Percentiles rank a stretch among this genome's conserved stretches.
phyloP scores from a whole-genome alignment of 1,140 invertebrate species.

The Solenopsis fugax region DNA sequence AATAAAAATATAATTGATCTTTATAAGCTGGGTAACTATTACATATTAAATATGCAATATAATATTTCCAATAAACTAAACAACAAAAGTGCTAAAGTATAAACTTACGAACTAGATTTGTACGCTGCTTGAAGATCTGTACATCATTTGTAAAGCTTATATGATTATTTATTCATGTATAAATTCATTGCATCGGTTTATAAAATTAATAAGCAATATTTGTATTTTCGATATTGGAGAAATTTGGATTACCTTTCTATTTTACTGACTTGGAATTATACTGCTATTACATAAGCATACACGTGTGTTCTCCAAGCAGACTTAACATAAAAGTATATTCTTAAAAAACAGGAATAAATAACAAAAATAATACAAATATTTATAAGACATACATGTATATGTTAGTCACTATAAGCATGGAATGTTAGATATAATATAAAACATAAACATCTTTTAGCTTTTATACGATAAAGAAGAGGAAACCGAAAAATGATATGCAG shows the following conservation, averaged over 20 bases:
- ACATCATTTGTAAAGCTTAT: conserved; percentile 56
- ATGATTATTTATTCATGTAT: conserved; percentile 12
- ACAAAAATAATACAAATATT: conserved; percentile 73
- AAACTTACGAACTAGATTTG: conserved; percentile 76
- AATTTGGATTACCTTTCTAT: neutral
- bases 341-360: conserved; percentile 71
- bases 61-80: conserved; percentile 64
- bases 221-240: neutral
- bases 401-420: conserved; percentile 76
- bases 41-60: conserved; percentile 68
- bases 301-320: conserved; percentile 60
- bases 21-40: conserved; percentile 62
- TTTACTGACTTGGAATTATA: conserved; percentile 30
- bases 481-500: conserved; percentile 59
- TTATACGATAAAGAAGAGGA: conserved; percentile 64
- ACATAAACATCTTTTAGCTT: conserved; percentile 65
- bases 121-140: conserved; percentile 74
- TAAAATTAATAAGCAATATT: conserved; percentile 27
- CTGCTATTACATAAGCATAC: conserved; percentile 40
- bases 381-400: conserved; percentile 45
- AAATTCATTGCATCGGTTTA: conserved; percentile 6
- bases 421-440: conserved; percentile 76
- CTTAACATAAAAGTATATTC: conserved; percentile 63
- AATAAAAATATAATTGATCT: conserved; percentile 37
- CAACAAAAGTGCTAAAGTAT: conserved; percentile 71